phyloP scores from a whole-genome alignment of 1,140 invertebrate species.

The Carcinoscorpius rotundicauda region DNA sequence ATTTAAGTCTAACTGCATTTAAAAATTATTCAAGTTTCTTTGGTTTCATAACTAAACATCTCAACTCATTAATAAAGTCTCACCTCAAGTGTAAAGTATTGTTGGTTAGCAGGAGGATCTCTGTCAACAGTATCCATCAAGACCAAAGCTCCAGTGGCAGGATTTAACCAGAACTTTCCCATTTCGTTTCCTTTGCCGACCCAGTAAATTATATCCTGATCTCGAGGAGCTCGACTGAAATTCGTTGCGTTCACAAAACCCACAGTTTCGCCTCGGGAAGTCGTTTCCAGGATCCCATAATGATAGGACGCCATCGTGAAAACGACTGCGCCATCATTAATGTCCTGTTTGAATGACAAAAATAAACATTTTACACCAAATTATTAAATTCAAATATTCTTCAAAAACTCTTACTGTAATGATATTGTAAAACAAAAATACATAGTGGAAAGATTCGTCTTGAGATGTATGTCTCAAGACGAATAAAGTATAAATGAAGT shows the following conservation, averaged over 20 bases:
- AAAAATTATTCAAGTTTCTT: too few relatives aligned
- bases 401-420: too few relatives aligned
- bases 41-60: too few relatives aligned
- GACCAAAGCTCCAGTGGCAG: conserved; percentile 31
- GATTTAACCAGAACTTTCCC: conserved; percentile 33
- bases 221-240: conserved; percentile 11
- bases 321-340: conserved; percentile 26
- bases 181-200: conserved; percentile 17
- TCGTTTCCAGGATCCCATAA: conserved; percentile 23
- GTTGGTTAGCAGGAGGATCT: conserved; percentile 27
- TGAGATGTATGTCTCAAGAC: too few relatives aligned
- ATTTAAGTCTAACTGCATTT: too few relatives aligned
- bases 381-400: too few relatives aligned
- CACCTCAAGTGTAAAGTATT: conserved; percentile 24
- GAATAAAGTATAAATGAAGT: too few relatives aligned
- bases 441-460: too few relatives aligned
- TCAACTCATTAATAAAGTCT: too few relatives aligned
- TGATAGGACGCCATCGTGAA: conserved; percentile 25
- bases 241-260: conserved; percentile 26
- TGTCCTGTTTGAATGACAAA: conserved; percentile 8
- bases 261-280: conserved; percentile 20
- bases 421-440: too few relatives aligned
- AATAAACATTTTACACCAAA: too few relatives aligned
- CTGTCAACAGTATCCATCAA: conserved; percentile 28
- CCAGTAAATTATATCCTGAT: conserved; percentile 28